Conservation (phyloP, 2,797 vertebrate species). For the Picus viridis region DNA sequence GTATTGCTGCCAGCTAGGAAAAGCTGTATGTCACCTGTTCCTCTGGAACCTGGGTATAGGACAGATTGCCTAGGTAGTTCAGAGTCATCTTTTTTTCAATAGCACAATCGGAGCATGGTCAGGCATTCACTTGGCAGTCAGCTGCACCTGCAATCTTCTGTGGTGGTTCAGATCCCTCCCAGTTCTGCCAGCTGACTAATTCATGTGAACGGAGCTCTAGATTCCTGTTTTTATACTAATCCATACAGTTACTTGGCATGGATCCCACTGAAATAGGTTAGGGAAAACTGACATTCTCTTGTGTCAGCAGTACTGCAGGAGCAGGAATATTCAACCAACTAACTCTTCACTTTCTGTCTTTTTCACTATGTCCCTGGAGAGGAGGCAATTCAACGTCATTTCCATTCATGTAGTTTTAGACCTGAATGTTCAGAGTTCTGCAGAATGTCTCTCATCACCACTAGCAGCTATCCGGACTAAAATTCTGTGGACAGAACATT, state of each 20-base stretch:
- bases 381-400: not conserved
- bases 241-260: not conserved
- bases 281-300: not conserved
- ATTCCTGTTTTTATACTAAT: not conserved
- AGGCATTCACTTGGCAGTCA: not conserved
- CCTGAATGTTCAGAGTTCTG: fast-evolving
- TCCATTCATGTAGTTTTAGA: not conserved
- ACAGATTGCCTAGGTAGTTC: not conserved
- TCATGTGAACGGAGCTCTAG: not conserved
- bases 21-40: not conserved
- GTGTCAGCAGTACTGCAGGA: not conserved
- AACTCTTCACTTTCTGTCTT: not conserved
- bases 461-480: not conserved
- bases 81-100: not conserved
- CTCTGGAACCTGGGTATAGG: not conserved
- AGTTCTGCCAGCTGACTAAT: not conserved
- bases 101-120: not conserved
- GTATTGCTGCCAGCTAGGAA: not conserved
- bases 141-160: not conserved
- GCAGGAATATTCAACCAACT: not conserved
- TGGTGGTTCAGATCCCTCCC: not conserved
- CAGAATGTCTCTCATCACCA: not conserved
- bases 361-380: not conserved
- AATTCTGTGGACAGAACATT: not conserved
- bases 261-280: not conserved